phyloP scores from a whole-genome alignment of 2,797 vertebrate genomes.

The Percopsis omiscomaycus region DNA sequence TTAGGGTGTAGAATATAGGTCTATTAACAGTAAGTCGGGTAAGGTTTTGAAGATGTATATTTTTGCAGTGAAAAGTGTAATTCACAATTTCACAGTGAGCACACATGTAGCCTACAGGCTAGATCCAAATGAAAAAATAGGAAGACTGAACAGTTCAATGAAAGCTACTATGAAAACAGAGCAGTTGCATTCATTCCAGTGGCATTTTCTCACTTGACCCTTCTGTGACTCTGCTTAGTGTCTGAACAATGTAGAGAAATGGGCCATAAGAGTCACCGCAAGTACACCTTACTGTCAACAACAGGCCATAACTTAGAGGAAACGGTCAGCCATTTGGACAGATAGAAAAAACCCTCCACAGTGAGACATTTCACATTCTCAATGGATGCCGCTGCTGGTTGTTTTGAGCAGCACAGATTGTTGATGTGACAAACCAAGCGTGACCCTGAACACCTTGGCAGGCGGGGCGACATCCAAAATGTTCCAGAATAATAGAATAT shows the following conservation, averaged over 20 bases:
- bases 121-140: conserved; percentile 33
- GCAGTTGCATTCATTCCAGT: conserved; percentile 39
- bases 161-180: conserved; percentile 30
- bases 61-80: no score
- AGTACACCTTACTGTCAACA: conserved; percentile 67
- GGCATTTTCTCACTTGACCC: conserved; percentile 55
- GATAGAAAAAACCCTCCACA: conserved; percentile 34
- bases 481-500: conserved; percentile 61
- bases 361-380: conserved; percentile 42
- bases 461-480: conserved; percentile 33
- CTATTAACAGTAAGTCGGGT: no score
- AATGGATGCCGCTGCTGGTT: conserved; percentile 33
- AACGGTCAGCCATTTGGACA: conserved; percentile 54
- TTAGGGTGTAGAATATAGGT: no score
- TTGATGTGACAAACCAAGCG: conserved; percentile 18
- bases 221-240: conserved; percentile 68
- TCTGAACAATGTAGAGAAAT: conserved; percentile 61
- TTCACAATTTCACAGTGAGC: no score
- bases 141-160: conserved; percentile 34
- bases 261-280: conserved; percentile 59
- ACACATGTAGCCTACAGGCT: no score
- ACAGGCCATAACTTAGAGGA: conserved; percentile 57
- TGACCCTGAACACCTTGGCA: conserved; percentile 40
- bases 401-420: conserved; percentile 25
- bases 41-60: no score